Evolutionary conservation across 2,888 invertebrate genomes (phyloP).

Genomic region (Microplitis manilae): DNA sequence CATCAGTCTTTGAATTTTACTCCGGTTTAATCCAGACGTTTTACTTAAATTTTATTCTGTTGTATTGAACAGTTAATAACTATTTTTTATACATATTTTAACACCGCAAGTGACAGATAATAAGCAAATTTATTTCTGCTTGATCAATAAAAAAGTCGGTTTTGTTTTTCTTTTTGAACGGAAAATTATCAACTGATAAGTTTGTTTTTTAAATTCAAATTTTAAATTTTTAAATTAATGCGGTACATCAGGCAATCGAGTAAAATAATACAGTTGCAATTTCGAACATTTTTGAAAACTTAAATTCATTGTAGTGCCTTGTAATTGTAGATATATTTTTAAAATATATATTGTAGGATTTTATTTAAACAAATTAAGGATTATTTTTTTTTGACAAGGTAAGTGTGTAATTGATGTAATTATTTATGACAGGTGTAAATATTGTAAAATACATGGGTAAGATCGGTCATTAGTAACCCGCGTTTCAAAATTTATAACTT

Average conservation of each 20-base stretch:
- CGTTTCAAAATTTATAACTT: neutral
- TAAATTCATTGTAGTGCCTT: constrained; percentile 58
- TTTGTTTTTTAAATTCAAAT: neutral
- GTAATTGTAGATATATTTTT: neutral
- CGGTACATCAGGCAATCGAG: constrained; percentile 69
- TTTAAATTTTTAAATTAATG: constrained; percentile 57
- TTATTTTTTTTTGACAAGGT: neutral
- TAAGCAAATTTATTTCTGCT: no score
- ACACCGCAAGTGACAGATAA: no score
- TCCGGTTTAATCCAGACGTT: constrained; percentile 56
- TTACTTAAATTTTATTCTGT: constrained; percentile 19
- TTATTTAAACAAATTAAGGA: neutral
- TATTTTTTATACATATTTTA: neutral
- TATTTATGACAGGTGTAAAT: neutral
- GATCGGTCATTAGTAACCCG: neutral
- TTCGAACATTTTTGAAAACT: constrained; percentile 70
- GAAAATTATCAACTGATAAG: neutral
- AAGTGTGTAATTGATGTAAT: neutral
- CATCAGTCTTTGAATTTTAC: constrained; percentile 65
- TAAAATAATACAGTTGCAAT: constrained; percentile 73
- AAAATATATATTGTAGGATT: neutral
- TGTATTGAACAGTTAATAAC: neutral
- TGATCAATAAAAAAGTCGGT: neutral
- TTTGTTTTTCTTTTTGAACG: neutral
- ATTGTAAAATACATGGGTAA: neutral